These are phyloP conservation scores for Mellivora capensis DNA, from an alignment of 2,113 vertebrate species.

Conservation along the genomic window DNA sequence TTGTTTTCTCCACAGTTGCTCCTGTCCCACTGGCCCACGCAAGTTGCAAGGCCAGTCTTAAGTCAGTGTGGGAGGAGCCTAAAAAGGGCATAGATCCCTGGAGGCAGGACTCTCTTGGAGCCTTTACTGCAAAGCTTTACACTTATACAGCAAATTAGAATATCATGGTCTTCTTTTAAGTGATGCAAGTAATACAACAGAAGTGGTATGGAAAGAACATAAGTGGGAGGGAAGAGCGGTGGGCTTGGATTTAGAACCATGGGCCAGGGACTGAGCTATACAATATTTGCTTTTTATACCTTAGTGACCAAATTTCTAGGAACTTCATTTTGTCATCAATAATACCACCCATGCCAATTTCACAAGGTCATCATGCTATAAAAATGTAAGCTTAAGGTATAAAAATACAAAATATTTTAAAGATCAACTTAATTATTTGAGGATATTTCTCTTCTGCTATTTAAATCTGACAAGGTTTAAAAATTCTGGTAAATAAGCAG, in stretches of 20 bases:
- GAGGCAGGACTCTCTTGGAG: not conserved
- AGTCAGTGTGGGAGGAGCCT: not conserved
- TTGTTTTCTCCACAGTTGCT: not conserved
- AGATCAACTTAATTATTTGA: not conserved
- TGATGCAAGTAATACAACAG: no score
- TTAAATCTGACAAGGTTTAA: not conserved
- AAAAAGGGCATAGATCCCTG: accelerated
- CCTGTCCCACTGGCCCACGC: not conserved
- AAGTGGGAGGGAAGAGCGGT: not conserved
- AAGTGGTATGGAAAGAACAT: not conserved
- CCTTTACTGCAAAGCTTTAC: not conserved
- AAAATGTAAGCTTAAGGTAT: not conserved
- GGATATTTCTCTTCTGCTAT: not conserved
- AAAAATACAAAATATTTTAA: not conserved
- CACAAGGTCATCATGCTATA: not conserved
- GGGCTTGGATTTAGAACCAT: not conserved
- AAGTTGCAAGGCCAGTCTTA: not conserved
- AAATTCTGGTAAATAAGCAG: not conserved
- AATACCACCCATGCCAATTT: not conserved
- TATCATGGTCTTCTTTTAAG: not conserved
- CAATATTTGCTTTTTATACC: not conserved
- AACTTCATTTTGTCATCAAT: not conserved
- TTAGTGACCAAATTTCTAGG: not conserved
- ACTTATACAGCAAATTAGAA: not conserved
- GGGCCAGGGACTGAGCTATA: not conserved